Base-by-base conservation (phyloP, 2,797 vertebrate genomes). In the Betta splendens region DNA sequence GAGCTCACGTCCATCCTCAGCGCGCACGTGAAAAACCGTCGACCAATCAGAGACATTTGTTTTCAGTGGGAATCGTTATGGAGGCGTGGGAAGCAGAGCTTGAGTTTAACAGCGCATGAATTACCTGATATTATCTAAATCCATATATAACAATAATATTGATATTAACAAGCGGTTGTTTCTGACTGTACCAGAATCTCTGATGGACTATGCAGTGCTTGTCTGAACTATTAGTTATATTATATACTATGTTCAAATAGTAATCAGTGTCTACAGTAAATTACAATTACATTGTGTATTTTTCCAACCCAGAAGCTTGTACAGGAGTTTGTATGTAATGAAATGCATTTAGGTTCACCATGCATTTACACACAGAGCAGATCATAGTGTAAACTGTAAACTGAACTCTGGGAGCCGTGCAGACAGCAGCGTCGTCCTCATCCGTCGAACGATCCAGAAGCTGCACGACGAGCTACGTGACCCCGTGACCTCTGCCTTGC, bases 171-270 rank as follows among this genome's bases (percentile, higher is more conserved):
- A 77, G 82, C 59, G 40, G 64, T 54, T 59, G 79, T 79, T 92
- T 82, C 39, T 89, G 72, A 28, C 20, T 25, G 20, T 23, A 87
- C 85, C 64, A 66, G 81, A 87, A 89, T 89, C 81, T 87, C 74
- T 86, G 76, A 81, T 85, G 87, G 88, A 76, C 72, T 90, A 88
- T 90, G 86, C 92, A 88, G 72, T 89, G 90, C 84, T 92, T 69
- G 35, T 80, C 87, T 84, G 75, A 90, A 89, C 85, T 86, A 87
- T 83, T 89, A 89, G 90, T 93, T 91, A 90, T 94, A 90, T 94
- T 91, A 83, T 87, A 79, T 93, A 86, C 72, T 76, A 81, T 86
- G 72, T 86, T 91, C 91, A 93, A 91, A 75, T 77, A 80, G 75
- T 87, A 92, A 90, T 89, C 92, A 89, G 82, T 93, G 91, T 94